Base-by-base conservation (phyloP, 2,888 invertebrate species). In the Coleophora deauratella region DNA sequence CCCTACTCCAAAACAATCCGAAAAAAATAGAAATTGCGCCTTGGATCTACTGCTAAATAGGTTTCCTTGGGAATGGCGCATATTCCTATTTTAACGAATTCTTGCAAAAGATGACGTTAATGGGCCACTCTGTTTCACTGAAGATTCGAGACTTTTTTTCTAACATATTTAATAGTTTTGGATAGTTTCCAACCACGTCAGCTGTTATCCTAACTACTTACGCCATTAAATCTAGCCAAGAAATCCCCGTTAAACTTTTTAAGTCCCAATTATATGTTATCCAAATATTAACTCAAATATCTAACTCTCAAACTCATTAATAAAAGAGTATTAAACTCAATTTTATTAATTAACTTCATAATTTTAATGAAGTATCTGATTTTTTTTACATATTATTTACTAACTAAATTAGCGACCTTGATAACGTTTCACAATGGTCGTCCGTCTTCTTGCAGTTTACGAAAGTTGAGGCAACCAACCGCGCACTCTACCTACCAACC, bases 401-500 rank as follows among this genome's bases (percentile, higher is more conserved):
- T 6, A 49, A 47, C 45, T 51, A 45, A 43, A 43, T 51, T 42
- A 41, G 40, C 61, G 72, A 62, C 76, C 73, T 72, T 64, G 69
- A 52, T 50, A 40, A 51, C 21, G 61, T 80, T 79, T 70, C 79
- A 69, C 70, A 76, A 79, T 63, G 70, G 72, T 68, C 64, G 67
- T 73, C 73, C 64, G 67, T 73, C 73, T 74, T 74, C 73, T 44
- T 37, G 46, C n/a, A 44, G 49, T 77, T 78, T 77, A 69, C 76
- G 78, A 77, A 79, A 79, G 66, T 50, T 52, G 53, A 59, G 59
- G 67, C 64, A 72, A 73, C 57, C 57, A 53, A 49, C 53, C 63
- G 60, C 62, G 70, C 63, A 63, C 67, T 66, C 57, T 65, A 63
- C 51, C 47, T 53, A 58, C n/a, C n/a, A n/a, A 57, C 53, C 13